phyloP scores from a whole-genome alignment of 2,113 vertebrate genomes.

The Rhinopomastus cyanomelas region DNA sequence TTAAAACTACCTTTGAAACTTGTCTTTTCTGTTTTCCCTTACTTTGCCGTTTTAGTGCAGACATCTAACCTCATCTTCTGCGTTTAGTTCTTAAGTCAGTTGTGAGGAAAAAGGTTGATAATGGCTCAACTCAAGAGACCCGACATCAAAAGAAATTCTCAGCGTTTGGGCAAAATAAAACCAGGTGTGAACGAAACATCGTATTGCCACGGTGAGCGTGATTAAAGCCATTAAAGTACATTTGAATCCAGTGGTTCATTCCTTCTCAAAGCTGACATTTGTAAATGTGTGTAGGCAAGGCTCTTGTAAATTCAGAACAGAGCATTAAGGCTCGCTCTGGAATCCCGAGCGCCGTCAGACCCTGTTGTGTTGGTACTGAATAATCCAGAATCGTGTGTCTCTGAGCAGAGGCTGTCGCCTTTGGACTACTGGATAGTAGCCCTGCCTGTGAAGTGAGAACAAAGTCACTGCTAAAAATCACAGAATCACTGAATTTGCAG shows the following conservation, averaged over 20 bases:
- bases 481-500: too few species aligned
- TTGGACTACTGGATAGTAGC: neutral
- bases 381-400: neutral
- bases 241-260: conserved; percentile 31
- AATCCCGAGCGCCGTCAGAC: neutral
- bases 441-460: neutral
- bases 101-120: conserved; percentile 29
- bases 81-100: conserved; percentile 2
- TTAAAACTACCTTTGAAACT: neutral
- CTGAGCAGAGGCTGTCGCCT: neutral
- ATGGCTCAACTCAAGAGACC: conserved; percentile 30
- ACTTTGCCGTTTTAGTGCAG: neutral
- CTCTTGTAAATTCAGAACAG: conserved; percentile 52
- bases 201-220: conserved; percentile 36
- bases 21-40: neutral
- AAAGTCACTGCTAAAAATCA: neutral
- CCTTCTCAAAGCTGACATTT: conserved; percentile 57
- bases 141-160: conserved; percentile 61
- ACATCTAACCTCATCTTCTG: neutral
- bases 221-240: conserved; percentile 55
- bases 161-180: conserved; percentile 60
- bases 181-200: conserved; percentile 65
- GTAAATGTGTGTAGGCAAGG: conserved; percentile 24
- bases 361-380: neutral
- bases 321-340: neutral